These are phyloP conservation scores for Clepsis dumicolana DNA, from an alignment of 2,888 invertebrate genomes.

Conservation along the genomic window DNA sequence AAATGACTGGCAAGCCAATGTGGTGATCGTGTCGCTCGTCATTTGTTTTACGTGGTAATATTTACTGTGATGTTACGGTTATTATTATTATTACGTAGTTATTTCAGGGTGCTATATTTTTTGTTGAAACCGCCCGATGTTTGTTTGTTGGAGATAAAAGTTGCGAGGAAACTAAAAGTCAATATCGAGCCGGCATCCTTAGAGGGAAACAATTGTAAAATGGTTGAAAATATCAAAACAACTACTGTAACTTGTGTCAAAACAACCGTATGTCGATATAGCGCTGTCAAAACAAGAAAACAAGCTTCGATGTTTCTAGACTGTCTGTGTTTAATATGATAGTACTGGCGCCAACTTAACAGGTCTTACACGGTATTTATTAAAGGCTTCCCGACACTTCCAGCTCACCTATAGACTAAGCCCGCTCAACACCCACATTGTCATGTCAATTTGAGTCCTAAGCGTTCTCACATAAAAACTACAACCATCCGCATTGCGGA, in stretches of 20 bases:
- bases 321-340: constrained; percentile 5
- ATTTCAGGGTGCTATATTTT: not conserved
- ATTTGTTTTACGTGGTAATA: constrained; percentile 3
- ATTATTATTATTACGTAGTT: not conserved
- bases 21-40: not conserved
- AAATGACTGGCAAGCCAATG: constrained; percentile 1
- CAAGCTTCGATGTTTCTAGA: not conserved
- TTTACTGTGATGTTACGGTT: constrained; percentile 1
- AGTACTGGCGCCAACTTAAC: constrained; percentile 29
- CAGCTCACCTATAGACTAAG: constrained; percentile 24
- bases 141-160: not conserved
- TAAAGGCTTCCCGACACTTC: constrained; percentile 36
- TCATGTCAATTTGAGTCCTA: constrained; percentile 7
- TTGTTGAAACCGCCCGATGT: not conserved
- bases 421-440: not conserved
- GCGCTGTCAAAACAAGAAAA: not conserved
- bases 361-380: constrained; percentile 25
- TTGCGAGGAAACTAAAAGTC: too few relatives aligned
- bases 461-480: not conserved
- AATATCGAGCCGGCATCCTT: too few relatives aligned
- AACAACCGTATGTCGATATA: not conserved
- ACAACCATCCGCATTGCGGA: not conserved
- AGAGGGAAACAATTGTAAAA: not conserved
- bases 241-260: not conserved
- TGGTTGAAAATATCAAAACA: not conserved